phyloP scores from a whole-genome alignment of 2,797 vertebrate species.

The Gallirallus australis region DNA sequence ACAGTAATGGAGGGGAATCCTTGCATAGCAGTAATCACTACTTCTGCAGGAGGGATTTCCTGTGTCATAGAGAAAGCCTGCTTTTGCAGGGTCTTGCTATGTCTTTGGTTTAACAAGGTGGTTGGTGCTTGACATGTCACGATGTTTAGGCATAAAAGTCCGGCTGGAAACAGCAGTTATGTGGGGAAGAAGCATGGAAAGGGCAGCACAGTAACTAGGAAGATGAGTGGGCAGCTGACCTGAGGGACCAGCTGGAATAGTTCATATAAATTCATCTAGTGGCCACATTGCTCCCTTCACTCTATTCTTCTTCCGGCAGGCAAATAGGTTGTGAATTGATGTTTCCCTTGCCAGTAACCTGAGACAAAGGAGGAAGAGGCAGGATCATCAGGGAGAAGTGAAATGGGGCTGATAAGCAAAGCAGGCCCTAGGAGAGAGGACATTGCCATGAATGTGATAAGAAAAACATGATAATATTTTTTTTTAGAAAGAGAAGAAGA shows the following conservation, averaged over 20 bases:
- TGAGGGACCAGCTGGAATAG: not conserved
- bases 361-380: not conserved
- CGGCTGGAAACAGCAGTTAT: not conserved
- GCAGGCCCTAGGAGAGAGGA: not conserved
- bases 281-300: not conserved
- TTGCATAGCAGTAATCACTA: not conserved
- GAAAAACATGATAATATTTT: not conserved
- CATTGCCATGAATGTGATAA: not conserved
- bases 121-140: not conserved
- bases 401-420: not conserved
- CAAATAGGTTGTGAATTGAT: not conserved
- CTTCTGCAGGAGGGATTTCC: not conserved
- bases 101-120: not conserved
- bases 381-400: not conserved
- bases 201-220: not conserved
- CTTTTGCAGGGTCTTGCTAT: not conserved
- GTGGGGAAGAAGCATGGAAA: not conserved
- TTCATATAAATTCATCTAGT: not conserved
- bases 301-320: not conserved
- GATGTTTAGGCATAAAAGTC: not conserved
- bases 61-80: not conserved
- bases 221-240: not conserved
- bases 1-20: not conserved
- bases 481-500: not conserved
- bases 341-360: not conserved